Evolutionary conservation across 2,113 vertebrate genomes (phyloP).

Genomic region (Apodemus sylvaticus): DNA sequence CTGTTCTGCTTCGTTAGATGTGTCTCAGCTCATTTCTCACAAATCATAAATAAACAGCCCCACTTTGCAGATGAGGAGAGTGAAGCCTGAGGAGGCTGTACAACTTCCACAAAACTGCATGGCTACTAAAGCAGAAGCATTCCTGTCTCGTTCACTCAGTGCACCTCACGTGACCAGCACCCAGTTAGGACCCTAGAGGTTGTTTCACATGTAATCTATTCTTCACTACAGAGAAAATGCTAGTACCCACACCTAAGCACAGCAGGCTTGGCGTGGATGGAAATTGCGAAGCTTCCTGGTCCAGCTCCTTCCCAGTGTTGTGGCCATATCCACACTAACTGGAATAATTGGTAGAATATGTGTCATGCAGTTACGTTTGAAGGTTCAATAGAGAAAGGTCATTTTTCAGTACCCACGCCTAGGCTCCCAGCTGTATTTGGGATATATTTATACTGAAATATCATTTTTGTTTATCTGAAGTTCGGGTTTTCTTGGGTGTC

Average conservation of each 20-base stretch:
- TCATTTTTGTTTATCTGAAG: not conserved
- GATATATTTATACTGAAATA: not conserved
- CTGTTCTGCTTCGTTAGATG: not conserved
- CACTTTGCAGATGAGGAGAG: not conserved
- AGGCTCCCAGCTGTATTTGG: not conserved
- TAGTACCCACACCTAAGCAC: not conserved
- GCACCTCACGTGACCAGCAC: not conserved
- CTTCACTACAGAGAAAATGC: not conserved
- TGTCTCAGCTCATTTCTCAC: constrained; percentile 12
- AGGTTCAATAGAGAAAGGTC: not conserved
- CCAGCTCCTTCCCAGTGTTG: not conserved
- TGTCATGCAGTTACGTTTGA: not conserved
- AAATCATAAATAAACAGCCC: not conserved
- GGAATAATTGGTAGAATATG: not conserved
- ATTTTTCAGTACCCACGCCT: not conserved
- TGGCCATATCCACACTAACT: not conserved
- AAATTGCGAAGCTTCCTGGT: not conserved
- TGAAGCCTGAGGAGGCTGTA: not conserved
- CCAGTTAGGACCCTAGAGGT: not conserved
- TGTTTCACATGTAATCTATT: not conserved
- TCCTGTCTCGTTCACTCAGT: not conserved
- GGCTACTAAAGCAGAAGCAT: not conserved
- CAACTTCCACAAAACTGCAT: not conserved
- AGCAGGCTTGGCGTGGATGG: not conserved
- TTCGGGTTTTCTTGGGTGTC: not conserved